A percentile compares a stretch with the other conserved stretches of the same genome.
Conservation (phyloP, 23 tunicate genomes). For the Styela plicata region DNA sequence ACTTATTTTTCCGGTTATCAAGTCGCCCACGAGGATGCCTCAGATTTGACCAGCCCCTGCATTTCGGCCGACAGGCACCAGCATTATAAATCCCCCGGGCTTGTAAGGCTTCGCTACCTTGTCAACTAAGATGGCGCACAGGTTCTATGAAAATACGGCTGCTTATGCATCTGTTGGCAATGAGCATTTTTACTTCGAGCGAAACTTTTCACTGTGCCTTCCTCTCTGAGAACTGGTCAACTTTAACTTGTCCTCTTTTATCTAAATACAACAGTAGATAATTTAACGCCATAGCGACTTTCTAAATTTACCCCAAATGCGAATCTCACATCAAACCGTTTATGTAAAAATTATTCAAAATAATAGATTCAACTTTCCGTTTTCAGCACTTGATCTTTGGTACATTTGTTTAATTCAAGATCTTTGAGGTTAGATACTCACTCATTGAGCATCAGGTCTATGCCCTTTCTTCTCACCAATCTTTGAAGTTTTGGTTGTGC, state of each 20-base stretch:
- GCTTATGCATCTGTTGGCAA: constrained; percentile 22
- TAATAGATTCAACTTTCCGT: constrained; percentile 21
- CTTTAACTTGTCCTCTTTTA: constrained; percentile 17
- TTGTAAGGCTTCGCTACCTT: not conserved
- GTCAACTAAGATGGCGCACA: not conserved
- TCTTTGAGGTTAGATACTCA: constrained; percentile 11
- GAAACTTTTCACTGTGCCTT: constrained; percentile 13
- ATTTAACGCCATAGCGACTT: too few species aligned
- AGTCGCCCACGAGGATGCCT: constrained; percentile 10
- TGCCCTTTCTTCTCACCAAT: constrained; percentile 4
- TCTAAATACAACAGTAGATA: too few species aligned
- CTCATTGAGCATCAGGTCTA: constrained; percentile 23
- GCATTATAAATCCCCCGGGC: constrained; percentile 13
- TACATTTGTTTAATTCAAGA: constrained; percentile 15
- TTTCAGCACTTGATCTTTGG: constrained; percentile 21
- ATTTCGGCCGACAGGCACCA: constrained; percentile 28
- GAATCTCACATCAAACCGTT: too few species aligned
- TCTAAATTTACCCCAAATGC: too few species aligned
- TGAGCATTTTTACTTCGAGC: constrained; percentile 32
- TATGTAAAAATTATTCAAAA: too few species aligned
- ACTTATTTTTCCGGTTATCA: constrained; percentile 25
- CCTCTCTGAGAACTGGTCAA: constrained; percentile 26
- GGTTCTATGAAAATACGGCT: constrained; percentile 16
- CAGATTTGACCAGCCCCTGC: constrained; percentile 17
- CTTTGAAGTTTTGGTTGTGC: not conserved